Evolutionary conservation across 2,113 vertebrate genomes (phyloP), one percentile per base, ranked within the genome.

Genomic region (Atractosteus spatula): DNA sequence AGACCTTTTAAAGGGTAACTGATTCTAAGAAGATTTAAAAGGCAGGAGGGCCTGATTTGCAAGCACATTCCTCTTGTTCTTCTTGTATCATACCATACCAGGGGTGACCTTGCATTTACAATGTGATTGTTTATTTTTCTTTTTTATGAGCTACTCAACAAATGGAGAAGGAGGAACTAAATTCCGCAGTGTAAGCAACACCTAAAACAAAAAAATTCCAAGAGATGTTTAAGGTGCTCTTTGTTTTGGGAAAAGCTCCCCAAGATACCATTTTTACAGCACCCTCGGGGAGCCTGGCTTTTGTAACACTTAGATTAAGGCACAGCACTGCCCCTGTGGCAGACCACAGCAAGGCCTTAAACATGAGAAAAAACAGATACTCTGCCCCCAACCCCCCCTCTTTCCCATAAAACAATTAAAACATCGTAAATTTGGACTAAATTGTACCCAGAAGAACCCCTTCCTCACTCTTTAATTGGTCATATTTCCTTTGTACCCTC

Each of bases 171-270:
- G 42, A 44, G 8, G 62, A 42, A 10, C 64, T 14, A 54, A 68
- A 73, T 73, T 62, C 72, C 66, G 7, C 8, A 8, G 66, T 62
- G 16, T 54, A 54, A 75, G 71, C 62, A 17, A 44, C 45, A 62
- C 73, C 72, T 54, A 80, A 81, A 82, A 78, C 73, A 80, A 78
- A 62, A 62, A 29, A 69, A 72, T 63, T 67, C 42, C 10, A 69
- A 79, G 85, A 77, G 79, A 80, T 81, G 62, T 71, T 76, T 80
- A 82, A 73, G 77, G 81, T 74, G 62, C 80, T 55, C 74, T 75
- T 84, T 87, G 84, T 87, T 87, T 83, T 82, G 76, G 73, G 80
- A 85, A 84, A 65, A 81, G 73, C 74, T 71, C 66, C 65, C 73
- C 7, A 54, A 80, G 80, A 84, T 78, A 73, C 76, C 70, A 73